phyloP scores from a whole-genome alignment of 2,797 vertebrate genomes.

The Diplodus sargus region DNA sequence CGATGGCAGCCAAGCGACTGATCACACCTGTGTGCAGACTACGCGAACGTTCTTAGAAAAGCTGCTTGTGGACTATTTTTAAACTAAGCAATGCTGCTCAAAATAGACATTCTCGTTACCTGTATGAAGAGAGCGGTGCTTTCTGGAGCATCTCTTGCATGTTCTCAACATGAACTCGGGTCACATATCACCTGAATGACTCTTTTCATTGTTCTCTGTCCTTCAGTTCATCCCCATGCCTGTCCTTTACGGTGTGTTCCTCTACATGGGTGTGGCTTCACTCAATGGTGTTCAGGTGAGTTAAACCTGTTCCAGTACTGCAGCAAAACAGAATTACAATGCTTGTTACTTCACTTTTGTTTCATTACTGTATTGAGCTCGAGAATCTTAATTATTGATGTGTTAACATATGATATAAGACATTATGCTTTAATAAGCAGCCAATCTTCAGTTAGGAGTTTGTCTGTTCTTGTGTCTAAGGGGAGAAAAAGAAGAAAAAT shows the following conservation, averaged over 20 bases:
- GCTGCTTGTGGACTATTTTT: constrained; percentile 56
- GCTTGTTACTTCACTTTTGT: background rate
- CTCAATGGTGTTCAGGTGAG: constrained; percentile 96
- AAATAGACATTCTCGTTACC: constrained; percentile 14
- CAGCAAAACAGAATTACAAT: background rate
- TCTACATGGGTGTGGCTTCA: constrained; percentile 98
- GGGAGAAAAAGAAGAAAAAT: too few species aligned
- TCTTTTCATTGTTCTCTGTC: constrained; percentile 3
- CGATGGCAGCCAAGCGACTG: constrained; percentile 2
- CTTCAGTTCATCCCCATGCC: constrained; percentile 98
- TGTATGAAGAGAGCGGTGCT: background rate
- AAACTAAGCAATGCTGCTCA: constrained; percentile 9
- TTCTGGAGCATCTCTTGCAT: background rate
- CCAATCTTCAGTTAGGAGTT: too few species aligned
- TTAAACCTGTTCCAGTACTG: background rate
- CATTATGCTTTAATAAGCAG: background rate
- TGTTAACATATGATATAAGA: background rate
- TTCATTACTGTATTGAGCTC: too few species aligned
- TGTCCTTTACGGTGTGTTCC: constrained; percentile 97
- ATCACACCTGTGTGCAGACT: background rate
- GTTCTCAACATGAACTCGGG: background rate
- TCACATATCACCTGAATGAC: background rate
- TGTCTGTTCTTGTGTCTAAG: too few species aligned
- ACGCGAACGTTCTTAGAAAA: constrained; percentile 40
- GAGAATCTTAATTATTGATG: too few species aligned